Evolutionary conservation across 1,140 invertebrate genomes (phyloP), one percentile per base, ranked within the genome.

Genomic region (Solenopsis invicta): DNA sequence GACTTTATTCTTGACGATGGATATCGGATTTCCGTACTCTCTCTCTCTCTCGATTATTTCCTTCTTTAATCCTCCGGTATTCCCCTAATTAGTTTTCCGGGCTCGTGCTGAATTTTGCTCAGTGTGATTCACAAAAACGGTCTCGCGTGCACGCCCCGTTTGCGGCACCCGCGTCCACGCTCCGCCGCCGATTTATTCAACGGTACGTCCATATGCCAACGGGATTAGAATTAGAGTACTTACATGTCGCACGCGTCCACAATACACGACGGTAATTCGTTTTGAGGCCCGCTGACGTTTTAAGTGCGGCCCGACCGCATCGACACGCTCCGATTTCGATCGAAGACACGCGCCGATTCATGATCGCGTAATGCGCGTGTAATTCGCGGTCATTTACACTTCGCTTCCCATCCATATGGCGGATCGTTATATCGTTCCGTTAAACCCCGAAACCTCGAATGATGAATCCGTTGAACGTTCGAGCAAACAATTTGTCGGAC

Each of bases 371-470:
- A 48, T 50, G 71, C 86, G 72, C 45, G 75, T 81, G 69, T 89
- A 89, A 90, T 89, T 56, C 78, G 21, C 45, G 74, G 45, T 89
- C 67, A 80, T 85, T 90, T 64, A 87, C 67, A 78, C 67, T 66
- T 72, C 16, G 74, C 89, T 84, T 87, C 66, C 48, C 41, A 45
- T 12, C 85, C 89, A 87, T 87, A 85, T 92, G 89, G 75, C 85
- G 71, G 80, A 92, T 91, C 89, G 85, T 81, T 85, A 88, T 89
- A 78, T 88, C 86, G 84, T 89, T 92, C 90, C 90, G 80, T 84
- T 61, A 41, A 75, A 8, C 41, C 67, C 16, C 37, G 10, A 21
- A 54, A 48, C 24, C 24, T 5, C 29, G 18, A 54, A 69, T 81
- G 18, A 48, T 56, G 13, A 81, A 82, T 72, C 29, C 29, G 29